phyloP scores from a whole-genome alignment of 2,113 vertebrate species.

The Hypocryptadius cinnamomeus region DNA sequence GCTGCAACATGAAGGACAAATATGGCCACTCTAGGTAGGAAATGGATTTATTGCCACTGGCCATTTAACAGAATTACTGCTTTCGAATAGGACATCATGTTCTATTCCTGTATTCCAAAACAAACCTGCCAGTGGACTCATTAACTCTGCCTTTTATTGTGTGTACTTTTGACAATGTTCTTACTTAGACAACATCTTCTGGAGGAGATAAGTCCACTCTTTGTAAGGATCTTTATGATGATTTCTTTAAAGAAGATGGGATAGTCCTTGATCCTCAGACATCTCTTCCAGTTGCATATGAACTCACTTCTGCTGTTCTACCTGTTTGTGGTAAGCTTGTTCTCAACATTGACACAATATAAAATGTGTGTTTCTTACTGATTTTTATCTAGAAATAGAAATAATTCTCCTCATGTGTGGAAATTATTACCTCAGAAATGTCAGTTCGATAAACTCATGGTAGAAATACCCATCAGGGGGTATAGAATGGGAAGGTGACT shows the following conservation, averaged over 20 bases:
- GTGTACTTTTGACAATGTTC: neutral
- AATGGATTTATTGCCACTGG: neutral
- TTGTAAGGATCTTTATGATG: no score
- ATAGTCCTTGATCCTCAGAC: slow-evolving; percentile 85
- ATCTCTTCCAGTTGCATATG: slow-evolving; percentile 86
- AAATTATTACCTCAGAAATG: neutral
- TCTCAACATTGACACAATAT: neutral
- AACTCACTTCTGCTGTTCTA: slow-evolving; percentile 80
- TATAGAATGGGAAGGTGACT: neutral
- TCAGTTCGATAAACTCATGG: neutral
- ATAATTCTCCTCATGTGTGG: neutral
- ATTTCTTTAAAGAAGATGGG: slow-evolving; percentile 90
- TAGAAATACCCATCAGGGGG: neutral
- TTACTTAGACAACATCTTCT: slow-evolving; percentile 53
- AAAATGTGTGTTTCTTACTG: neutral
- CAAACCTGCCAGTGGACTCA: neutral
- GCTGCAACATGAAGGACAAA: neutral
- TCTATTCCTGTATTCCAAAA: neutral
- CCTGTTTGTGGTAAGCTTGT: slow-evolving; percentile 75
- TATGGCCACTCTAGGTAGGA: neutral
- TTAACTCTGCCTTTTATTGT: neutral
- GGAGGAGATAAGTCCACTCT: no score
- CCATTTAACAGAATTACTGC: neutral
- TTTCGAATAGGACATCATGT: neutral
- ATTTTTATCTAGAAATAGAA: neutral